These are phyloP conservation scores for Malurus alboscapulatus DNA, from an alignment of 2,113 vertebrate species.

Conservation along the genomic window DNA sequence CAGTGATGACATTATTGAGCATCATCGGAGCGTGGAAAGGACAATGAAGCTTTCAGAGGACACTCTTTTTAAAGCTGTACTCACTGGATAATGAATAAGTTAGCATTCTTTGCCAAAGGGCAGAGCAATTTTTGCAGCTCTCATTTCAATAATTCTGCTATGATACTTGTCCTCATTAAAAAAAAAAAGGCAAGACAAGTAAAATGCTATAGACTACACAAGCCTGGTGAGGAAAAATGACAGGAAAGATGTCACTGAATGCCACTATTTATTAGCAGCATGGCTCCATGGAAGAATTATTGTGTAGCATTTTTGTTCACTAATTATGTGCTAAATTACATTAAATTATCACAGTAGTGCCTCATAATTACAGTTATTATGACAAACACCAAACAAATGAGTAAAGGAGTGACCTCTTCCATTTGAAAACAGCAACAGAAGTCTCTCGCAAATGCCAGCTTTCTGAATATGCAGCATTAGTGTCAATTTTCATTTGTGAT, in stretches of 20 bases:
- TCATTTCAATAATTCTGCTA: slow-evolving; percentile 12
- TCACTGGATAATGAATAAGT: slow-evolving; percentile 15
- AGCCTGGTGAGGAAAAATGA: not conserved
- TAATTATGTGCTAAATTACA: slow-evolving; percentile 61
- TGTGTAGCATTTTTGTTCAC: slow-evolving; percentile 40
- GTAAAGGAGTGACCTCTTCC: slow-evolving; percentile 49
- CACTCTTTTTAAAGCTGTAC: slow-evolving; percentile 25
- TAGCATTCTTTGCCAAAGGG: not conserved
- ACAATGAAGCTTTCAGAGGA: slow-evolving; percentile 12
- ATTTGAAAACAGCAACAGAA: slow-evolving; percentile 44
- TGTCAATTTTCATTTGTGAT: slow-evolving; percentile 40
- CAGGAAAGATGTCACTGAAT: slow-evolving; percentile 23
- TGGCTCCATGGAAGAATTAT: slow-evolving; percentile 15
- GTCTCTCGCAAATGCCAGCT: slow-evolving; percentile 34
- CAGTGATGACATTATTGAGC: slow-evolving; percentile 1
- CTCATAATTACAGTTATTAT: slow-evolving; percentile 65
- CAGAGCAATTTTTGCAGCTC: not conserved
- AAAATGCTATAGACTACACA: not conserved
- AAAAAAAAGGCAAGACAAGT: not conserved
- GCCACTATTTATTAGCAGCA: slow-evolving; percentile 12
- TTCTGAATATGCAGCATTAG: slow-evolving; percentile 11
- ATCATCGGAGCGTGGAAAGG: not conserved
- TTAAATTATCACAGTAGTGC: slow-evolving; percentile 58
- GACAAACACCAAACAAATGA: slow-evolving; percentile 55
- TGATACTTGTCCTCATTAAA: not conserved